These are phyloP conservation scores for Zootermopsis nevadensis DNA, from an alignment of 2,888 invertebrate genomes.

Conservation along the genomic window DNA sequence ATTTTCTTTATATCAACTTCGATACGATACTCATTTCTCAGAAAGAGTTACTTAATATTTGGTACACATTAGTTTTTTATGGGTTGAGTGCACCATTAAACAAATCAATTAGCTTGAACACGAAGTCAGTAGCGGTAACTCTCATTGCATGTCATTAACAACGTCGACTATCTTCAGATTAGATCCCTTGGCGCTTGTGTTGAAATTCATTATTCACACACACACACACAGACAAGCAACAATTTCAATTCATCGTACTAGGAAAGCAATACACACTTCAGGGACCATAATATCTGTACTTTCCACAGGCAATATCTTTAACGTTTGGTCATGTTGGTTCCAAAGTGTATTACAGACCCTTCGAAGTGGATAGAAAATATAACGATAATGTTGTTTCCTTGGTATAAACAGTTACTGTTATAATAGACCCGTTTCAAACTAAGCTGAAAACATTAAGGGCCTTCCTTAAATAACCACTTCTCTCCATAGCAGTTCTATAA, in stretches of 20 bases:
- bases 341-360: constrained; percentile 30
- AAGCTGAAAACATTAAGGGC: no score
- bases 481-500: no score
- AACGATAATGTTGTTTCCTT: background rate
- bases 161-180: constrained; percentile 17
- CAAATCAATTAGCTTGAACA: constrained; percentile 2
- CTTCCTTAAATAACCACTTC: no score
- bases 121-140: background rate
- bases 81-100: constrained; percentile 10
- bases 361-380: constrained; percentile 15
- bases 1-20: no score
- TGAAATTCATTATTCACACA: constrained; percentile 36
- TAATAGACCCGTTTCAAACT: background rate
- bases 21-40: no score
- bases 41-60: no score
- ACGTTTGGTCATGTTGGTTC: constrained; percentile 7
- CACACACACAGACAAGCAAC: background rate
- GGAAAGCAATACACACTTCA: constrained; percentile 31
- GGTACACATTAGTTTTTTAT: background rate
- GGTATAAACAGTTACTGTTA: background rate
- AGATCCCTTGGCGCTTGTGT: constrained; percentile 22
- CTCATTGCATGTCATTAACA: constrained; percentile 12
- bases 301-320: constrained; percentile 29
- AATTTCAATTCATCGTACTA: constrained; percentile 16
- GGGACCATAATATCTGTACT: constrained; percentile 13